Conservation (phyloP, 2,797 vertebrate genomes). For the Paratrypauchen microcephalus region DNA sequence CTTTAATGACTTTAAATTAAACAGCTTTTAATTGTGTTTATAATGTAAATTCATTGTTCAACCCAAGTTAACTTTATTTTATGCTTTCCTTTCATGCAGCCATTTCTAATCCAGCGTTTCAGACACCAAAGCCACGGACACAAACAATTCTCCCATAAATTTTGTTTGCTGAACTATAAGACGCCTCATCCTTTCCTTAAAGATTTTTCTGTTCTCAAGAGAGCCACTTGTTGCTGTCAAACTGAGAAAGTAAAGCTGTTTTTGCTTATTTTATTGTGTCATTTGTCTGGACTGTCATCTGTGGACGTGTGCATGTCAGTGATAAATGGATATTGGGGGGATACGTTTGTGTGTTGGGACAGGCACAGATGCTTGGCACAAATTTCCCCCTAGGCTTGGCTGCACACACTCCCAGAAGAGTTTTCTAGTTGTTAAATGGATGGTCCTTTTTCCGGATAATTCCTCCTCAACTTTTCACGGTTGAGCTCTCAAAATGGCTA, state of each 20-base stretch:
- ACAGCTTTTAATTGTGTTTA: too few species aligned
- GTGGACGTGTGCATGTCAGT: constrained; percentile 36
- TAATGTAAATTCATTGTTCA: not conserved
- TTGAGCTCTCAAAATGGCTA: not conserved
- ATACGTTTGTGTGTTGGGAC: constrained; percentile 54
- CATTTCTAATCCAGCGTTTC: not conserved
- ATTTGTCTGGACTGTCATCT: constrained; percentile 17
- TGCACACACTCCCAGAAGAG: constrained; percentile 23
- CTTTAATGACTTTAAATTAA: too few species aligned
- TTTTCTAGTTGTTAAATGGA: not conserved
- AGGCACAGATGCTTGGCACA: constrained; percentile 28
- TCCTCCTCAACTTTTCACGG: not conserved
- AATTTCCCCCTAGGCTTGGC: constrained; percentile 15
- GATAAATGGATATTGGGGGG: constrained; percentile 61
- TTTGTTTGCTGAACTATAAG: not conserved
- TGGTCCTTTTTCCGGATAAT: constrained; percentile 3
- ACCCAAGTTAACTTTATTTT: not conserved
- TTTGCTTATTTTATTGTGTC: constrained; percentile 22
- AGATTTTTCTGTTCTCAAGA: not conserved
- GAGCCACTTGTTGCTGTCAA: not conserved
- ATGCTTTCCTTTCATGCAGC: not conserved
- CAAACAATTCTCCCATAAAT: not conserved
- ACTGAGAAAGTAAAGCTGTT: constrained; percentile 12
- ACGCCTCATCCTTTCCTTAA: not conserved
- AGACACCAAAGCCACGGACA: not conserved